Evolutionary conservation across 1,140 invertebrate genomes (phyloP), one percentile per base, ranked within the genome.

Genomic region (Macrotrachela quadricornifera): DNA sequence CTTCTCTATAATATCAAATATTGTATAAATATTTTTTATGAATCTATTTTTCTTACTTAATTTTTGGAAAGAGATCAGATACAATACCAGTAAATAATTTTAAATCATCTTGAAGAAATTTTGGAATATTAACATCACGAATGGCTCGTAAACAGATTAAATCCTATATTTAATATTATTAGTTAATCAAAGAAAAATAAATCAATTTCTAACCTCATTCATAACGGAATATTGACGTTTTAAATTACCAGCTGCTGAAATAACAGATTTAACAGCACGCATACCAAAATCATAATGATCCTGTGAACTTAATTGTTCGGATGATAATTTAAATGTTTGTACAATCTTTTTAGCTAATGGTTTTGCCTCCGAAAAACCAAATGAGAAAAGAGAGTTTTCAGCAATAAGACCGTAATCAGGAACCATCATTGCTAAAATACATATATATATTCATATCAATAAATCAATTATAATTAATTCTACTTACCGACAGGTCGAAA

Each of bases 121-220:
- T 71, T 17, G 70, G 70, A 12, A 71, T 66, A 58, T 71, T 71
- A 6, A 71, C 70, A 60, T 71, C 70, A 58, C 67, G 56, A 54
- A 71, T 71, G 45, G 69, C 70, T 56, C 70, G 57, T 38, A 71
- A 55, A 11, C 61, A 62, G 51, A 71, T 69, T 51, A 71, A 58
- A 56, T 71, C 70, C 67, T 71, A n/a, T 8, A 49, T 17, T 41
- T 4, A 41, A 17, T 42, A 49, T 9, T 78, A 80, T 66, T 86
- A 90, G 3, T 30, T 30, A 8, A 30, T 2, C 8, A 30, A 30
- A 30, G 21, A 30, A 4, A 30, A 2, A 8, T 8, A 2, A 8
- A 8, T 30, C 8, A 30, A 4, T 30, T 4, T 4, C 21, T 77
- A 69, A 69, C 67, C 61, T 71, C 70, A 51, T 68, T 61, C 67